Base-by-base conservation (phyloP, 2,797 vertebrate species). In the Aulostomus chinensis region DNA sequence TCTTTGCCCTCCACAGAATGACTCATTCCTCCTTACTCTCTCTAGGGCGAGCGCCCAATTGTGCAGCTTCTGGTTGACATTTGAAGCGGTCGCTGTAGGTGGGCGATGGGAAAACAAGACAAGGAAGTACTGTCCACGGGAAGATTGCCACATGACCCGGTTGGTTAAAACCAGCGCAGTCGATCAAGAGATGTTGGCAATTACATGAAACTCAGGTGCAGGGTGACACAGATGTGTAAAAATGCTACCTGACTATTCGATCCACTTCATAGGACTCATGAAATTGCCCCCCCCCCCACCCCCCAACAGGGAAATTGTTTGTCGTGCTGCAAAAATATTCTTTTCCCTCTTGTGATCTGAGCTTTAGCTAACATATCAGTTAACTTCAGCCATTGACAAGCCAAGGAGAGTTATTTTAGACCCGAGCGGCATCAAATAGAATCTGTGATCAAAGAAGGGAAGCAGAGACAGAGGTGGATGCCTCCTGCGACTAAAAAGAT, bases 391-490 rank as follows among this genome's bases (percentile, higher is more conserved):
- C 86, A 86, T 86, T 78, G 82, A 90, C 82, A 76, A 84, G 75
- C 72, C 71, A 61, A 50, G 66, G 57, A 71, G 68, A 83, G 84
- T 73, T 82, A 85, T 88, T 89, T 85, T 82, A 84, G 77, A 83
- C 54, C 68, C 46, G n/a, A 73, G 75, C 61, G 55, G 77, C 78
- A 87, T 90, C 86, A 91, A 90, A 90, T 85, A 65, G 87, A 89
- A 88, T 90, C 59, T 28, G 75, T 86, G 80, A 89, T 91, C 83
- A 91, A 89, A 90, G 88, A 58, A 43, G 72, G 75, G 43, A 53
- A 30, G 75, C 70, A 58, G 71, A 82, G 63, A 74, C 70, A 68
- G 72, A 84, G 79, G 80, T 84, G 73, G 58, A 64, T 71, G 78
- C 73, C 78, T 78, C 82, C 73, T 60, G 69, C 39, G 50, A 81